phyloP scores from a whole-genome alignment of 2,888 invertebrate genomes.

The Philaethria dido region DNA sequence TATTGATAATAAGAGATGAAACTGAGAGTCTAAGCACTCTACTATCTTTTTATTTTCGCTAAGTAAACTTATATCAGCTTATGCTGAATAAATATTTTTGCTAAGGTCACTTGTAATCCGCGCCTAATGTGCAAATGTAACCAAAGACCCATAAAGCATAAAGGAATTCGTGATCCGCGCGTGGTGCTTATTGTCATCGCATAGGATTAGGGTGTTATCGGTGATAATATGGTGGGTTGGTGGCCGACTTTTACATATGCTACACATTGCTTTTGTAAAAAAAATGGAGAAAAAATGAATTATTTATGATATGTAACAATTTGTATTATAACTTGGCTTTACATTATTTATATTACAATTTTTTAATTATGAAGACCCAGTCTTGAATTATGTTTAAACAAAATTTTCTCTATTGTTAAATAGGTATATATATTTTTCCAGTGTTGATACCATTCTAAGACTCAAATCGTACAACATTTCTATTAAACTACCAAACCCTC shows the following conservation, averaged over 20 bases:
- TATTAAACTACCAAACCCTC: too few species aligned
- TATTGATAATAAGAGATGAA: too few species aligned
- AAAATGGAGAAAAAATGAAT: background rate
- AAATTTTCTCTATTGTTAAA: too few species aligned
- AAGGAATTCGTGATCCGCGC: constrained; percentile 68
- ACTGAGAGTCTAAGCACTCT: too few species aligned
- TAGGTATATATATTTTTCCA: too few species aligned
- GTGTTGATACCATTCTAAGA: too few species aligned
- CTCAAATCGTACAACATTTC: too few species aligned
- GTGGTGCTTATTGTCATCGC: constrained; percentile 66
- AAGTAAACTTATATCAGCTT: background rate
- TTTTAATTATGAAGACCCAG: too few species aligned
- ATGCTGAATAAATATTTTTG: background rate
- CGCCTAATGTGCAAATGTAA: constrained; percentile 54
- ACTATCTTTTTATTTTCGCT: background rate
- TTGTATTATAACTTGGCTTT: background rate
- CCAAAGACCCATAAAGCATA: constrained; percentile 60
- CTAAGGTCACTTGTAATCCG: constrained; percentile 7
- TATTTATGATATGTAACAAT: background rate
- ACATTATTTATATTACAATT: too few species aligned
- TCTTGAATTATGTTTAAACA: too few species aligned
- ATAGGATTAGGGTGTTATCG: constrained; percentile 76
- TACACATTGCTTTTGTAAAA: constrained; percentile 29
- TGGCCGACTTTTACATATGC: constrained; percentile 31
- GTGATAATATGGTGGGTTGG: constrained; percentile 68